A percentile compares a stretch with the other conserved stretches of the same genome.
phyloP scores from a whole-genome alignment of 1,140 invertebrate species.

The Grapholita molesta region DNA sequence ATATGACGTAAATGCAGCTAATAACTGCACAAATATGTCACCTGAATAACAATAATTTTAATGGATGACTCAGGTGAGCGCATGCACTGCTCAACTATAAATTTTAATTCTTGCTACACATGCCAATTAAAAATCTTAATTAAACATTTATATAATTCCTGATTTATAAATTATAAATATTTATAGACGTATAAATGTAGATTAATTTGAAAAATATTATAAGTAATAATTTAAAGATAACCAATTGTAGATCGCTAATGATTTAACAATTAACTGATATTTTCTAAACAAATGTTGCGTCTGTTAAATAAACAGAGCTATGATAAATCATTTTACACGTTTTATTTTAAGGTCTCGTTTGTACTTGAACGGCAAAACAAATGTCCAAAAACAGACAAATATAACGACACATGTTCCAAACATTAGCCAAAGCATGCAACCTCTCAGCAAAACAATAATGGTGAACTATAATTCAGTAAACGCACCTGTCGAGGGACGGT shows the following conservation, averaged over 20 bases:
- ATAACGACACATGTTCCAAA: background rate
- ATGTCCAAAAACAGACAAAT: slow-evolving; percentile 2
- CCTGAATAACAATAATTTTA: slow-evolving; percentile 15
- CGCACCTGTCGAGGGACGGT: slow-evolving; percentile 15
- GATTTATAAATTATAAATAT: too few relatives aligned
- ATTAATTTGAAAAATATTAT: too few relatives aligned
- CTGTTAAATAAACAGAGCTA: too few relatives aligned
- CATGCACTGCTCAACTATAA: background rate
- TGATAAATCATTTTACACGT: too few relatives aligned
- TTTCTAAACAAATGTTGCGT: too few relatives aligned
- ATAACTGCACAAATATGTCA: slow-evolving; percentile 2
- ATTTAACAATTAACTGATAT: too few relatives aligned
- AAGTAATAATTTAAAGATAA: too few relatives aligned
- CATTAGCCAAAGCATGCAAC: slow-evolving; percentile 13
- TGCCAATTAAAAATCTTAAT: background rate
- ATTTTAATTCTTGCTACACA: slow-evolving; percentile 7
- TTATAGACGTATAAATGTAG: too few relatives aligned
- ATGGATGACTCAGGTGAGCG: background rate
- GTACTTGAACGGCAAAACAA: too few relatives aligned
- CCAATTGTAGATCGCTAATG: too few relatives aligned
- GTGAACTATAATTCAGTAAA: slow-evolving; percentile 32
- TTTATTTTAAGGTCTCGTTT: too few relatives aligned
- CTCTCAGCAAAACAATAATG: background rate
- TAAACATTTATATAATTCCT: too few relatives aligned
- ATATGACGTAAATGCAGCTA: slow-evolving; percentile 35